Base-by-base conservation (phyloP, 2,888 invertebrate species). In the Eupithecia dodoneata region DNA sequence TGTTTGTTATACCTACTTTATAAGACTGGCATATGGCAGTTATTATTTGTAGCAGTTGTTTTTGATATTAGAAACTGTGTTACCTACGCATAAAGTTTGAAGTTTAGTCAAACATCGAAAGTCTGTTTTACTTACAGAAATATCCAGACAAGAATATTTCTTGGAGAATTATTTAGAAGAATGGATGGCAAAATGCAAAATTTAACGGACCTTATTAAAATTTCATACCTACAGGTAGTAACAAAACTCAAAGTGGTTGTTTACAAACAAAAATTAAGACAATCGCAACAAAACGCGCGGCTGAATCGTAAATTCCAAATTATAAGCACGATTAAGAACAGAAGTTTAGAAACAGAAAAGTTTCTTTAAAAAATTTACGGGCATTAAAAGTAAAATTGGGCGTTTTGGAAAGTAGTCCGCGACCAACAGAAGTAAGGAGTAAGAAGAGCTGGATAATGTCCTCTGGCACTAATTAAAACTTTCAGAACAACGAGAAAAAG, bases 381-480 rank as follows among this genome's bases (percentile, higher is more conserved):
- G 81, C 85, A 85, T 89, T 88, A 85, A 85, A 85, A 89, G 85
- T 87, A 86, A 87, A 89, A 89, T 89, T 87, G 87, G 87, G 87
- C 89, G 88, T 90, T 91, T 90, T 82, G 87, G 84, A 87, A 90
- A 90, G 83, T 87, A 89, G 82, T 88, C 85, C 82, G 85, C 85
- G 86, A 85, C 87, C 55, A 5, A 59, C 55, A 59, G 18, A 59
- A 59, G 55, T 59, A 55, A 90, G 86, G 87, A 90, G 88, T 89
- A 89, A 86, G 89, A 90, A 90, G 90, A 90, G 88, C 85, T 88
- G 92, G 90, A 90, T 94, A 94, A 94, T 93, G 93, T 94, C 94
- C 93, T 93, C 92, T 91, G 94, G 92, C 93, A 93, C 93, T 94
- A 94, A 94, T 94, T 94, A 94, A 94, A 94, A 94, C 93, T 94